A percentile compares a stretch with the other conserved stretches of the same genome.
These are phyloP conservation scores for Noctua comes DNA, from an alignment of 2,888 invertebrate species.

Conservation along the genomic window DNA sequence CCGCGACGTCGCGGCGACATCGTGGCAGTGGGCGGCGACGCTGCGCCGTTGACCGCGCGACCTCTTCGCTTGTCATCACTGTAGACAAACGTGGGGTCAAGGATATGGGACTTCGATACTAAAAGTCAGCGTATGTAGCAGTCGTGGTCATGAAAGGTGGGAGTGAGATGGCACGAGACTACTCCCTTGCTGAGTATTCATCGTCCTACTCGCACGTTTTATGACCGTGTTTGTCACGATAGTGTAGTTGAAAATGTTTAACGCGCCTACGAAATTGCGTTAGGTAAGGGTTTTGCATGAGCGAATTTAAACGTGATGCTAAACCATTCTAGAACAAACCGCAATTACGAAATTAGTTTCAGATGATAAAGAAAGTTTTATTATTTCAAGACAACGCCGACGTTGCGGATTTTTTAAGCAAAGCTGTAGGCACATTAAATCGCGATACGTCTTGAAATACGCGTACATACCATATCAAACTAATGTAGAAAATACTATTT, in stretches of 20 bases:
- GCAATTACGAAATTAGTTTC: background rate
- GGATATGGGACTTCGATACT: background rate
- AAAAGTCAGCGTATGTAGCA: background rate
- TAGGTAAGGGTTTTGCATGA: background rate
- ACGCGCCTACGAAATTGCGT: background rate
- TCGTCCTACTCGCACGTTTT: background rate
- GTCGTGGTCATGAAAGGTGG: background rate
- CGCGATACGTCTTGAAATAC: background rate
- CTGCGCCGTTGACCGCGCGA: slow-evolving; percentile 79
- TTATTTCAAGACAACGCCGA: background rate
- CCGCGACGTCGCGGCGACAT: slow-evolving; percentile 79
- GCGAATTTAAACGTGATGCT: background rate
- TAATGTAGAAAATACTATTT: background rate
- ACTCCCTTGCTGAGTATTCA: background rate
- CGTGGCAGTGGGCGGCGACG: slow-evolving; percentile 67
- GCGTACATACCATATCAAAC: background rate
- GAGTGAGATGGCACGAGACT: background rate
- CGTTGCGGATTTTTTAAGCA: background rate
- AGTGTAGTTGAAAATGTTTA: background rate
- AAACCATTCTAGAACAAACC: background rate
- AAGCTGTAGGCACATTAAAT: background rate
- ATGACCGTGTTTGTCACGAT: background rate
- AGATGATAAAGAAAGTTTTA: background rate
- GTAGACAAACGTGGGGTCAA: slow-evolving; percentile 30
- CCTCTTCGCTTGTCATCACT: slow-evolving; percentile 73